Evolutionary conservation across 2,113 vertebrate genomes (phyloP), one percentile per base, ranked within the genome.

Genomic region (Cygnus atratus): DNA sequence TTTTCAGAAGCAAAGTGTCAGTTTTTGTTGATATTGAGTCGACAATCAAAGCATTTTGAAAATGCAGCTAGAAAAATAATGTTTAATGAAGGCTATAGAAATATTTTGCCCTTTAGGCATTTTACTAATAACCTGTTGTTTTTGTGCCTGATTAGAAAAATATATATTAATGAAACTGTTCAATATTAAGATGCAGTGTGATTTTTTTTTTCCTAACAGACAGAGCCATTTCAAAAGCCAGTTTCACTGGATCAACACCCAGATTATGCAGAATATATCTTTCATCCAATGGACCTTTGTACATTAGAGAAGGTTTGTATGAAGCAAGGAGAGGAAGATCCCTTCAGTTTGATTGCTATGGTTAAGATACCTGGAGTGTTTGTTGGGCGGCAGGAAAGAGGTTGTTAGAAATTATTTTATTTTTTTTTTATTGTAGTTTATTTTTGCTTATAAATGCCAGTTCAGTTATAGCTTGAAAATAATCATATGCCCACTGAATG

Each of bases 201-300:
- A 39, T 52, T 44, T 46, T 22, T 20, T 2, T 75, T 58, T 57
- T 52, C 91, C 68, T 82, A 95, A 97, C 97, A 99, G 99, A 99
- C 99, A 68, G 99, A 99, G 88, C 99, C 99, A 71, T 99, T 99
- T 98, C 99, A 99, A 97, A 99, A 99, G 95, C 99, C 99, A 15
- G 99, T 99, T 90, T 99, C 99, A 22, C 96, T 99, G 96, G 99
- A 99, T 95, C 99, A 99, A 84, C 99, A 99, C 89, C 99, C 99
- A 37, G 99, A 99, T 98, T 99, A 99, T 93, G 98, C 99, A 80
- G 99, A 99, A 91, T 99, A 99, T 96, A 99, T 99, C 95, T 99
- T 99, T 97, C 99, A 99, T 97, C 98, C 99, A 85, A 99, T 99
- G 99, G 99, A 99, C 97, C 98, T 99, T 95, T 98, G 98, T 97